These are phyloP conservation scores for Pelosia muscerda DNA, from an alignment of 2,888 invertebrate genomes.

Conservation along the genomic window DNA sequence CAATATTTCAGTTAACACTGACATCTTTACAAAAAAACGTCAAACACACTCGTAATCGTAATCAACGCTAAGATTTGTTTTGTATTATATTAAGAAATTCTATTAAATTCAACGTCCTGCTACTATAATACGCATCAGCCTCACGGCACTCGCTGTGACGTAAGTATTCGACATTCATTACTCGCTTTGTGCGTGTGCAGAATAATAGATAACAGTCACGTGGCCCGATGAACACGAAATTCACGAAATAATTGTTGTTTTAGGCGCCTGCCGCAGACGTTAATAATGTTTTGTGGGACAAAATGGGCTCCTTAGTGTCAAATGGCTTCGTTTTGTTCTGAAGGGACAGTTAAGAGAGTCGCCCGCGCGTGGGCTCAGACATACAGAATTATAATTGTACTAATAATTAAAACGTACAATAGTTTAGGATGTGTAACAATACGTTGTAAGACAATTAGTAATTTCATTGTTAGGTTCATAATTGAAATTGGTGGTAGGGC, in stretches of 20 bases:
- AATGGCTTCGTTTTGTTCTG: constrained; percentile 30
- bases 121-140: constrained; percentile 44
- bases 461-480: not conserved
- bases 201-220: constrained; percentile 26
- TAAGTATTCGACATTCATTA: constrained; percentile 35
- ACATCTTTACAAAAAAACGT: not conserved
- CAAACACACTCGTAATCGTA: constrained; percentile 3
- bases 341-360: constrained; percentile 17
- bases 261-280: constrained; percentile 36
- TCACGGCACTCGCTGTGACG: constrained; percentile 30
- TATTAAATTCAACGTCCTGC: constrained; percentile 34
- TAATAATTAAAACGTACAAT: not conserved
- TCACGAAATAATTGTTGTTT: constrained; percentile 19
- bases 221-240: constrained; percentile 33
- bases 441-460: not conserved
- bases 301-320: constrained; percentile 44
- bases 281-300: constrained; percentile 38
- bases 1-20: not conserved
- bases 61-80: not conserved
- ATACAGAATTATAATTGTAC: constrained; percentile 1
- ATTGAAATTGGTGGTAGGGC: too few relatives aligned
- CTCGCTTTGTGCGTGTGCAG: constrained; percentile 25
- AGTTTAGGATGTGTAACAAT: not conserved
- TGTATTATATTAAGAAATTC: constrained; percentile 5
- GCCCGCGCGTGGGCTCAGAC: not conserved